These are phyloP conservation scores for Alces alces DNA, from an alignment of 2,113 vertebrate species.

Conservation along the genomic window DNA sequence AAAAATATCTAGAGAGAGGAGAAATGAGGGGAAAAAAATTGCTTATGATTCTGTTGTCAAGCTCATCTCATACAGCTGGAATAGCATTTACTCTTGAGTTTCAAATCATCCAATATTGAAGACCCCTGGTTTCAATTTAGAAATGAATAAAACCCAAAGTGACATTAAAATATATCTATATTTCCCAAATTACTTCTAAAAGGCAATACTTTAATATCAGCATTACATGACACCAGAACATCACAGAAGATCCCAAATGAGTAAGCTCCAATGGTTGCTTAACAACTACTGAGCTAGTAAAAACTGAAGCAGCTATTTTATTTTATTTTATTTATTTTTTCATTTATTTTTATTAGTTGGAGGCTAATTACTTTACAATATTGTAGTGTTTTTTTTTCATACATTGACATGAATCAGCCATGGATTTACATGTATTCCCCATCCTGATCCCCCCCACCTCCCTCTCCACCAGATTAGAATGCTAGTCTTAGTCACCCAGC, in stretches of 20 bases:
- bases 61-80: not conserved
- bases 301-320: not conserved
- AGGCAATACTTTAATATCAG: not conserved
- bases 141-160: constrained; percentile 50
- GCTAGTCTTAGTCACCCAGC: not conserved
- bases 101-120: not conserved
- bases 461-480: not conserved
- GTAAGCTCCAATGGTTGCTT: not conserved
- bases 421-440: too few relatives aligned
- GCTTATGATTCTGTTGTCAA: not conserved
- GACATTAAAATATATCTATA: not conserved
- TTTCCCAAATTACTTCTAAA: constrained; percentile 19
- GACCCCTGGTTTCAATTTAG: constrained; percentile 39
- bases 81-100: not conserved
- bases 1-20: not conserved
- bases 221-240: not conserved
- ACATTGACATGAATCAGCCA: too few relatives aligned
- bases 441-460: too few relatives aligned
- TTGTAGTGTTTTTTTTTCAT: too few relatives aligned
- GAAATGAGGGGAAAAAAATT: not conserved
- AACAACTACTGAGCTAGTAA: not conserved
- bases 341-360: too few relatives aligned
- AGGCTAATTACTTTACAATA: too few relatives aligned
- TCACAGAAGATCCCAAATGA: not conserved
- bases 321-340: not conserved